Base-by-base conservation (phyloP, 2,888 invertebrate species). In the Exephanes ischioxanthus region DNA sequence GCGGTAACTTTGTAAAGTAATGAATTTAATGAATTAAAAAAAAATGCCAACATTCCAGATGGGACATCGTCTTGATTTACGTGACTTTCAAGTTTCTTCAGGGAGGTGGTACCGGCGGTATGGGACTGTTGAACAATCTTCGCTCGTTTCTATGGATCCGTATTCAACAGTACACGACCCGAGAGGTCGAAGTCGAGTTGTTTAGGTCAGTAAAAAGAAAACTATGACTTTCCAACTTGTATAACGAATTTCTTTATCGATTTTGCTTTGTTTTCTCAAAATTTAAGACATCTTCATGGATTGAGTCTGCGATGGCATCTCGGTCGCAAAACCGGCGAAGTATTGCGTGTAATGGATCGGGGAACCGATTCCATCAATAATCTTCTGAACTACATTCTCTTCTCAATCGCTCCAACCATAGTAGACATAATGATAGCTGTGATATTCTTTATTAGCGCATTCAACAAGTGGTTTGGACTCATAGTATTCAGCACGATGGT, bases 321-420 rank as follows among this genome's bases (percentile, higher is more conserved):
- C 51, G 96, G 97, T 1, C 95, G 99, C 14, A 99, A 99, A 95
- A 99, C 99, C 0, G 99, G 99, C 1, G 99, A 99, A 95, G 99
- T 99, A 0, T 95, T 99, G 1, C 95, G 99, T 51, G 97, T 99
- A 0, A 99, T 99, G 98, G 99, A 99, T 94, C 95, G 99, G 86
- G 99, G 99, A 88, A 99, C 99, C 0, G 98, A 98, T 90, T 99
- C 99, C 78, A 98, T 99, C 89, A 99, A 99, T 94, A 98, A 97
- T 94, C 95, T 99, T 11, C 95, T 99, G 0, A 98, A 97, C 91
- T 98, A 97, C 92, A 97, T 99, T 70, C 94, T 99, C 61, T 99
- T 99, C 94, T 98, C 98, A 66, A 99, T 99, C 88, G 93, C 97
- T 0, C 99, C 99, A 0, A 99, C 99, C 0, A 96, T 99, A 82